Percentiles rank a stretch among this genome's conserved stretches.
Evolutionary conservation across 2,113 vertebrate species (phyloP).

Genomic region (Scatophagus argus): DNA sequence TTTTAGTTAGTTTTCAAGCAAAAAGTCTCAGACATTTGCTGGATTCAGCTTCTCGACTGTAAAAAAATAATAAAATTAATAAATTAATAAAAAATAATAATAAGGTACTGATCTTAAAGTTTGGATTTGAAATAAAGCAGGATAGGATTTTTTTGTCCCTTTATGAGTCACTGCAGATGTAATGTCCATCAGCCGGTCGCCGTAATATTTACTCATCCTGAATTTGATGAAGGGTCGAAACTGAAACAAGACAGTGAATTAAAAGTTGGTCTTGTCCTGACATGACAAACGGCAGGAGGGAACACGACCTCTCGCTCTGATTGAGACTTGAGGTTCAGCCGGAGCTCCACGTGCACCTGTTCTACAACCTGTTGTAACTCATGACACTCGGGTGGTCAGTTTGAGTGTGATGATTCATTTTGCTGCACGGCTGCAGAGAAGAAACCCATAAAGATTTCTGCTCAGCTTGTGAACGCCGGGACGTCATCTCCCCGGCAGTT

Average conservation of each 20-base stretch:
- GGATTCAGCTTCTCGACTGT: no score
- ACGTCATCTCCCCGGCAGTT: conserved; percentile 49
- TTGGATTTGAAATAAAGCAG: background rate
- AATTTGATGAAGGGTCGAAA: conserved; percentile 6
- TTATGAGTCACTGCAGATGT: background rate
- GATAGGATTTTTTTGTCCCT: background rate
- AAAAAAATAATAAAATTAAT: no score
- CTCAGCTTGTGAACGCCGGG: conserved; percentile 13
- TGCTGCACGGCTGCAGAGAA: background rate
- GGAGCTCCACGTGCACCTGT: background rate
- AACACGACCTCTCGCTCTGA: conserved; percentile 6
- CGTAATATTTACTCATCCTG: conserved; percentile 1
- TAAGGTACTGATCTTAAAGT: background rate
- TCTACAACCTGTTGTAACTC: no score
- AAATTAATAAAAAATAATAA: no score
- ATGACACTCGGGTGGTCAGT: conserved; percentile 8
- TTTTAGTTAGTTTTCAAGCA: no score
- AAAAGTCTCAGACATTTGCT: no score
- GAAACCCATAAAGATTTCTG: conserved; percentile 24
- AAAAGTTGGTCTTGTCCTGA: conserved; percentile 8
- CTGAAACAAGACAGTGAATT: background rate
- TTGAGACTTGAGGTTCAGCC: background rate
- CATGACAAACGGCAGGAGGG: background rate
- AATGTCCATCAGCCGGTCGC: background rate
- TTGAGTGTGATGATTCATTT: conserved; percentile 3